A percentile compares a stretch with the other conserved stretches of the same genome.
Evolutionary conservation across 1,140 invertebrate species (phyloP).

Genomic region (Sycophila sp.): DNA sequence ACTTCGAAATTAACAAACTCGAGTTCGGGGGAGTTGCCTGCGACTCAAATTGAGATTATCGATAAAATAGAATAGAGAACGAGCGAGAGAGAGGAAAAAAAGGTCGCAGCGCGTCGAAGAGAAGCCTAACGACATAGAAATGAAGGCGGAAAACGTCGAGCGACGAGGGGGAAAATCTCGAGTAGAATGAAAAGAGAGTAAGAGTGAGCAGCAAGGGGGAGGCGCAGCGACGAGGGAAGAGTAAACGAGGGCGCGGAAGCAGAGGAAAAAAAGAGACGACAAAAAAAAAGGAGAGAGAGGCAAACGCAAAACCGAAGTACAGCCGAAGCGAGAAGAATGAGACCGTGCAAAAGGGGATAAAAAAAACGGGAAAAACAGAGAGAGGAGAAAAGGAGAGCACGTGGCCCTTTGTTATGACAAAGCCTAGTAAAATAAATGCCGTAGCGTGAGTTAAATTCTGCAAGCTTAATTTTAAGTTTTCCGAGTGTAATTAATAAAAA

Average conservation of each 20-base stretch:
- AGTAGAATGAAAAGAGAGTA: constrained; percentile 25
- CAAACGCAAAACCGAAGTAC: neutral
- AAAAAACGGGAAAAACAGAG: neutral
- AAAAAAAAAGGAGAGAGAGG: neutral
- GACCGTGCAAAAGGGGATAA: neutral
- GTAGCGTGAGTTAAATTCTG: neutral
- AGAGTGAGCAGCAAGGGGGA: neutral
- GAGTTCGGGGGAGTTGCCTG: too few relatives aligned
- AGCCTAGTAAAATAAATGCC: neutral
- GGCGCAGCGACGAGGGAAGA: constrained; percentile 1
- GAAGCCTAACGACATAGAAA: constrained; percentile 4
- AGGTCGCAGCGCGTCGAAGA: too few relatives aligned
- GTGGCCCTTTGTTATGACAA: neutral
- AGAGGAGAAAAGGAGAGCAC: neutral
- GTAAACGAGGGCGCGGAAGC: constrained; percentile 25
- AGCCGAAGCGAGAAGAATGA: neutral
- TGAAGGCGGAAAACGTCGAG: constrained; percentile 13
- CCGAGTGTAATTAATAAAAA: neutral
- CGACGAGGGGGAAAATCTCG: neutral
- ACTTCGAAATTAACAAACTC: neutral
- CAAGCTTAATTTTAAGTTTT: neutral
- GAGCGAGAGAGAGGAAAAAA: neutral
- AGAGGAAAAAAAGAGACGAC: constrained; percentile 1
- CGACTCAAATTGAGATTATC: neutral
- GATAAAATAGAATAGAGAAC: neutral